phyloP scores from a whole-genome alignment of 2,888 invertebrate species.

The Limnephilus lunatus region DNA sequence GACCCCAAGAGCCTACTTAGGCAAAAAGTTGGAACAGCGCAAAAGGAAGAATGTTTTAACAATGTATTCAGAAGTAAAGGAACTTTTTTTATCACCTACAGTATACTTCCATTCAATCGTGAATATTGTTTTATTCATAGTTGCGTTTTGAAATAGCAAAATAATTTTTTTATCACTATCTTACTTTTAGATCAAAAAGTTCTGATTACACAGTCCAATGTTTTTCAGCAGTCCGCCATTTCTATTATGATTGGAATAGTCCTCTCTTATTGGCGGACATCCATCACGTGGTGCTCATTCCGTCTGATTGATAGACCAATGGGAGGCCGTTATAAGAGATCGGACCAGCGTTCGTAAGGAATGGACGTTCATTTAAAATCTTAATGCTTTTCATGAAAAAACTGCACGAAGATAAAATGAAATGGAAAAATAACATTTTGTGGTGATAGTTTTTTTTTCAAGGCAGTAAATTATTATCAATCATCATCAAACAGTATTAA shows the following conservation, averaged over 20 bases:
- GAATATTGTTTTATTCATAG: no score
- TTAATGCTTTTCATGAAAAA: background rate
- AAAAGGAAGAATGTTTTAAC: no score
- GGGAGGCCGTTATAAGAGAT: constrained; percentile 12
- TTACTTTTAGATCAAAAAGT: no score
- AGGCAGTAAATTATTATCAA: background rate
- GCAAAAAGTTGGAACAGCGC: no score
- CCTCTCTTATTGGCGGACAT: constrained; percentile 18
- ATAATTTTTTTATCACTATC: no score
- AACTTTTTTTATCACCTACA: no score
- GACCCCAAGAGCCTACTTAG: no score
- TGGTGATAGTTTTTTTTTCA: background rate
- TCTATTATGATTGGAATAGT: background rate
- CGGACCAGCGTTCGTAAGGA: background rate
- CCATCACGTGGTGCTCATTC: constrained; percentile 3
- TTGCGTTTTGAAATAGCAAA: no score
- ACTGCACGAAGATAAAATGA: background rate
- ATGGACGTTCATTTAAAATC: background rate
- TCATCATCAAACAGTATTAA: no score
- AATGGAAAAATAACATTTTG: no score
- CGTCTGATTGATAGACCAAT: constrained; percentile 23
- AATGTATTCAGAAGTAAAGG: no score
- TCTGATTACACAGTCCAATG: background rate
- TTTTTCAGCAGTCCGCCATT: background rate
- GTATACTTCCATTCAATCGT: no score